Evolutionary conservation across 1,140 invertebrate genomes (phyloP).

Genomic region (Nomia melanderi): DNA sequence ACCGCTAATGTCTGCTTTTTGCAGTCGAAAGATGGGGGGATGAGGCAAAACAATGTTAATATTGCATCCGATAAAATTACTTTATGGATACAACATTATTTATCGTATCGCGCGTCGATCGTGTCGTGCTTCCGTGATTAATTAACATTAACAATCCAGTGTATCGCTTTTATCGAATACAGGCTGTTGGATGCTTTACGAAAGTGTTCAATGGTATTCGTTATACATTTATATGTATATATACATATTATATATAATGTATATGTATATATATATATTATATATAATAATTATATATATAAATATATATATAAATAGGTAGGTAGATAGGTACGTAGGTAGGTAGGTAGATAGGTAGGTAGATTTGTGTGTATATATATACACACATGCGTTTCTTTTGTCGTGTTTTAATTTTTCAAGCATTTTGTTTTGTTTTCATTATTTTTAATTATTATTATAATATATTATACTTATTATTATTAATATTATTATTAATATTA

Average conservation of each 20-base stretch:
- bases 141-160: constrained; percentile 39
- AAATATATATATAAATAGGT: too few relatives aligned
- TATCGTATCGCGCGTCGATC: not conserved
- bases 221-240: not conserved
- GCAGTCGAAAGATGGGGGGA: not conserved
- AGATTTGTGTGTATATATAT: not conserved
- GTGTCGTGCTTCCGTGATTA: constrained; percentile 33
- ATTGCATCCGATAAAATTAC: constrained; percentile 6
- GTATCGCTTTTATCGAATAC: constrained; percentile 36
- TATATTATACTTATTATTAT: constrained; percentile 3
- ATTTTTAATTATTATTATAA: not conserved
- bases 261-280: too few relatives aligned
- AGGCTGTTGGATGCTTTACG: not conserved
- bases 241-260: too few relatives aligned
- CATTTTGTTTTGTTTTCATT: constrained; percentile 35
- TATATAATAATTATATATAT: too few relatives aligned
- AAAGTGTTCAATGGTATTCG: constrained; percentile 2
- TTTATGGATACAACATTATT: constrained; percentile 8
- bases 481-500: constrained; percentile 11
- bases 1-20: not conserved
- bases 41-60: not conserved
- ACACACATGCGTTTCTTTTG: constrained; percentile 23
- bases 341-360: not conserved
- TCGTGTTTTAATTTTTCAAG: constrained; percentile 32
- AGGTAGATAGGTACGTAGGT: too few relatives aligned